Base-by-base conservation (phyloP, 1,140 invertebrate species). In the Geopemphigus sp. region DNA sequence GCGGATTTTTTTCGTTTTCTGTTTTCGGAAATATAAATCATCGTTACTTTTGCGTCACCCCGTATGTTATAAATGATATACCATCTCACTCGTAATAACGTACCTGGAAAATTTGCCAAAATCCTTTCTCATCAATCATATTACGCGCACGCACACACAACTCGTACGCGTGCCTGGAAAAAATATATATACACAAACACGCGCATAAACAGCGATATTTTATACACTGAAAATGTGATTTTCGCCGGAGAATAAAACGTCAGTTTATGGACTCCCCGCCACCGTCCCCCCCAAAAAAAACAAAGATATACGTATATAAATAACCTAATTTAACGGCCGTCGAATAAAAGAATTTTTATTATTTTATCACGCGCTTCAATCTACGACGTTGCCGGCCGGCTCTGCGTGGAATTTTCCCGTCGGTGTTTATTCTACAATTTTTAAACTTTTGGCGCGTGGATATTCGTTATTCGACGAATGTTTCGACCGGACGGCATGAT, bases 91-190 rank as follows among this genome's bases (percentile, higher is more conserved):
- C 53, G 72, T 74, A 73, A 73, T 56, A 73, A 73, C 70, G 26
- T 32, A 74, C 54, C 53, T 74, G 72, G n/a, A 57, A 57, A 74
- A 74, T 74, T 74, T 74, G 72, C 54, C 72, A 74, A 74, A 47
- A 74, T 74, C 54, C 72, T 57, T 56, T 57, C 26, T 57, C 72
- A 74, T 74, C 72, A 57, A 74, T 74, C 50, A 74, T 74, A 12
- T 57, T 74, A 32, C 26, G 19, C 14, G 14, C 47, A 11, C 12
- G 14, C 12, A 50, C 32, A 57, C 39, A 45, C n/a, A n/a, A 56
- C 22, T 73, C 15, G 50, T 29, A 32, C 24, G n/a, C 26, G n/a
- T 19, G 26, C 32, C 17, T 17, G 17, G 15, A 32, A 53, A 73
- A 53, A 53, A 73, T 19, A 53, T 22, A 12, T 45, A 45, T 22